Evolutionary conservation across 2,113 vertebrate species (phyloP), one percentile per base, ranked within the genome.

Genomic region (Malurus cyaneus): DNA sequence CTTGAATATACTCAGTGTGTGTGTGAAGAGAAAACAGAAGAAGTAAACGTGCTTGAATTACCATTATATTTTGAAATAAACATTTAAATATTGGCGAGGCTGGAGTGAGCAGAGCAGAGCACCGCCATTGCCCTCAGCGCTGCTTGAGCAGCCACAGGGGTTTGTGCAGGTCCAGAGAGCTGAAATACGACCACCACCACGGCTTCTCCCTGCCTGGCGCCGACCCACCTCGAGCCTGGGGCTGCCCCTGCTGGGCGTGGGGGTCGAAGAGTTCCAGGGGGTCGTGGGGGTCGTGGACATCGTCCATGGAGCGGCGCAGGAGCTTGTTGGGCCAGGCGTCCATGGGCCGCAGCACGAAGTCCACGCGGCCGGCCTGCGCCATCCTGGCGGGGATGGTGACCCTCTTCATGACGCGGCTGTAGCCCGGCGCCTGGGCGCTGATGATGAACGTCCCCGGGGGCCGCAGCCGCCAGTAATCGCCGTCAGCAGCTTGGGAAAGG

Each of bases 101-200:
- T 61, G 71, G 39, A 39, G 47, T 0, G 7, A 72, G 56, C 31
- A 4, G 39, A 76, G 56, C 20, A 3, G 52, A 79, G 61, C 17
- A 14, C 1, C 4, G 3, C 18, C 5, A 14, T 0, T 4, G 20
- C 9, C 11, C n/a, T 89, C 96, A 98, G 74, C 98, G 97, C 87
- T 98, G 98, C 94, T 98, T 98, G 62, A 99, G 98, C 88, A 99
- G 97, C 99, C 99, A 99, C 46, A 98, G 96, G 2, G 99, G 99
- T 74, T 98, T 97, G 25, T 98, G 97, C 20, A 98, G 92, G 41
- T 98, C 98, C 18, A 99, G 97, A 18, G 98, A 98, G 49, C 98
- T 98, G 96, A 99, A 99, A 95, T 99, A 99, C 14, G 98, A 97
- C 99, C 99, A 99, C 99, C 99, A 99, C 99, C 99, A 99, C 0